Evolutionary conservation across 1,140 invertebrate genomes (phyloP).

Genomic region (Adoxophyes honmai): DNA sequence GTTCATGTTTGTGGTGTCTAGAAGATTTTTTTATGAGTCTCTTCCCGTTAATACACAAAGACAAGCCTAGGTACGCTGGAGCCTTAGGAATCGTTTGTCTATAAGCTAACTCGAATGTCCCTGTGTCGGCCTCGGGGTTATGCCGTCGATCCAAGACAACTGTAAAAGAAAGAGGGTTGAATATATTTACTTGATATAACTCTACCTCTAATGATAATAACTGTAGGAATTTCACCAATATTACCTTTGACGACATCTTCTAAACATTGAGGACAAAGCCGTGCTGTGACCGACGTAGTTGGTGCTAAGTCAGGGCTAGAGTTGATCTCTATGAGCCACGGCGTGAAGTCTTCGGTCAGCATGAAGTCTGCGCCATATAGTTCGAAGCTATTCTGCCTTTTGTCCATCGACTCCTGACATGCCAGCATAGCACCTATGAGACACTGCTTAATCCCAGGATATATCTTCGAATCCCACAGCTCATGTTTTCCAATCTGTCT

Average conservation of each 20-base stretch:
- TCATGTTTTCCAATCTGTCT: conserved; percentile 84
- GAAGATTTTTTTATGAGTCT: conserved; percentile 64
- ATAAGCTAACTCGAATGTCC: conserved; percentile 91
- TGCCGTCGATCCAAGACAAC: conserved; percentile 91
- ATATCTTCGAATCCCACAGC: conserved; percentile 89
- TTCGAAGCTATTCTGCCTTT: conserved; percentile 93
- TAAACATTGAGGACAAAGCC: conserved; percentile 90
- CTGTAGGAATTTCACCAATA: neutral
- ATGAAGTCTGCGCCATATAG: conserved; percentile 97
- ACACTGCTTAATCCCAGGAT: conserved; percentile 93
- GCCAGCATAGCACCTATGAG: conserved; percentile 91
- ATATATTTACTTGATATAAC: no score
- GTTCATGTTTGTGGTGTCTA: conserved; percentile 51
- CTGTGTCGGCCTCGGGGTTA: conserved; percentile 89
- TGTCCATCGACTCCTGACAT: conserved; percentile 91
- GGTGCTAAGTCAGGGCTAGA: conserved; percentile 94
- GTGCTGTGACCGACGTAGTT: conserved; percentile 91
- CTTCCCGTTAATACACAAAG: conserved; percentile 85
- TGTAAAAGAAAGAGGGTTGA: conserved; percentile 70
- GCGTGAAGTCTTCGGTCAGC: conserved; percentile 91
- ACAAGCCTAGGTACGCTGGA: conserved; percentile 90
- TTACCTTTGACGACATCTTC: conserved; percentile 96
- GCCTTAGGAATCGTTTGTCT: conserved; percentile 83
- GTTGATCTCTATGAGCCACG: conserved; percentile 97
- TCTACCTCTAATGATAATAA: neutral